Evolutionary conservation across 2,797 vertebrate species (phyloP), one percentile per base, ranked within the genome.

Genomic region (Hippopotamyrus pictus): DNA sequence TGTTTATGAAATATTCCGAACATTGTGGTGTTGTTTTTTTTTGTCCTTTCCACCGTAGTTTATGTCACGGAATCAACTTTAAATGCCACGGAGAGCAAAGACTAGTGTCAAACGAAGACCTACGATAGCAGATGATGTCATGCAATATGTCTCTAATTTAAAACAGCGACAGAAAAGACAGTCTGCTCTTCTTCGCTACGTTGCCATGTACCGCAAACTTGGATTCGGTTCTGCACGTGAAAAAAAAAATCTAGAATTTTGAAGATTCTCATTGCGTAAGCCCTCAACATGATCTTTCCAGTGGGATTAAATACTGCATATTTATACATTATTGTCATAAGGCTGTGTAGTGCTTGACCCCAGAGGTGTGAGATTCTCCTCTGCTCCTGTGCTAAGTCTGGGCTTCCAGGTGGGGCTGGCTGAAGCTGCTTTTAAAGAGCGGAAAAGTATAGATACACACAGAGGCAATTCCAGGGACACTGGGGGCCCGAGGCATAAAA

Each of bases 381-480:
- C 69, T 37, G 33, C 33, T 17, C 33, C 5, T 76, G 29, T 17
- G 91, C 91, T 48, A 8, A 51, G 25, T n/a, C 50, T 2, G 46
- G 46, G 82, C n/a, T 83, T 83, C n/a, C 17, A 22, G 41, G 11
- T 83, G n/a, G 17, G 17, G 17, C 17, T 7, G 73, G 17, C 2
- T 59, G 57, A 8, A 59, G 19, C 6, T 79, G 89, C 87, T 94
- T 95, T 95, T 95, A 95, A 95, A 94, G 95, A 95, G 54, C 5
- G 19, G 54, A 59, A 7, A 54, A 59, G 6, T n/a, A 22, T 7
- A 59, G 54, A 59, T n/a, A 22, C 54, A 92, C 92, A 93, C 91
- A 93, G 73, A 93, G 92, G 22, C 29, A 0, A 37, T 33, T 29
- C 9, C 14, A 73, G 65, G 57, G 22, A 62, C n/a, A 62, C n/a